Percentiles rank a stretch among this genome's conserved stretches.
These are phyloP conservation scores for Caenorhabditis imperialis DNA, from an alignment of 2,888 invertebrate species.

Conservation along the genomic window DNA sequence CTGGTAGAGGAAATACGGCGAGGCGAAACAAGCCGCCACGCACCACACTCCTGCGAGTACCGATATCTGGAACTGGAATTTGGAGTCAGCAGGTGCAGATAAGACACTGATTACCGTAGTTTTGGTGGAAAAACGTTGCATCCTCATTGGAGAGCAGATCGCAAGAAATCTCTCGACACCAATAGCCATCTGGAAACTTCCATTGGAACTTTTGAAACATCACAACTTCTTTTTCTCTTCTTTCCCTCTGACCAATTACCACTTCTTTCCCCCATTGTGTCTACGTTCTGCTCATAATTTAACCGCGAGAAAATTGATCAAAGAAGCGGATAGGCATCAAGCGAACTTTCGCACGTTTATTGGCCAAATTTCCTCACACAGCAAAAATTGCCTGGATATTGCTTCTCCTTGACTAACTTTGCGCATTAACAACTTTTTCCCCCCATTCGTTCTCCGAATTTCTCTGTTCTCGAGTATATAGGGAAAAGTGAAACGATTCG, in stretches of 20 bases:
- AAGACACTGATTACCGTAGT: too few relatives aligned
- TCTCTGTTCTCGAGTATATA: too few relatives aligned
- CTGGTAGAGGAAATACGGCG: slow-evolving; percentile 63
- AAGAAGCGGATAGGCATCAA: slow-evolving; percentile 2
- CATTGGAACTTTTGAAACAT: background rate
- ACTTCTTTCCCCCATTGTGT: slow-evolving; percentile 15
- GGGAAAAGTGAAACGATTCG: too few relatives aligned
- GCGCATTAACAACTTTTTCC: background rate
- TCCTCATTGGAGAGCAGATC: slow-evolving; percentile 69
- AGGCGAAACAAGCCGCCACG: slow-evolving; percentile 62
- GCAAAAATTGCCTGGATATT: background rate
- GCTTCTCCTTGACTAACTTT: background rate
- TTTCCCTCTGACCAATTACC: background rate
- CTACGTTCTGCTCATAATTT: background rate
- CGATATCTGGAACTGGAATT: slow-evolving; percentile 43
- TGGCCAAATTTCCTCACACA: slow-evolving; percentile 6
- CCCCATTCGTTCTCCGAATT: too few relatives aligned
- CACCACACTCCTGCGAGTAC: slow-evolving; percentile 61
- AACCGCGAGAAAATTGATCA: background rate
- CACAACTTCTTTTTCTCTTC: background rate
- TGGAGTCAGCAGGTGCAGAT: background rate
- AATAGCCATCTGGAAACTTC: slow-evolving; percentile 67
- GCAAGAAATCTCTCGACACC: slow-evolving; percentile 71
- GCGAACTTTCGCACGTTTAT: slow-evolving; percentile 8
- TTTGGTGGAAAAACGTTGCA: slow-evolving; percentile 64